phyloP scores from a whole-genome alignment of 2,113 vertebrate species.

The Ptyas mucosa region DNA sequence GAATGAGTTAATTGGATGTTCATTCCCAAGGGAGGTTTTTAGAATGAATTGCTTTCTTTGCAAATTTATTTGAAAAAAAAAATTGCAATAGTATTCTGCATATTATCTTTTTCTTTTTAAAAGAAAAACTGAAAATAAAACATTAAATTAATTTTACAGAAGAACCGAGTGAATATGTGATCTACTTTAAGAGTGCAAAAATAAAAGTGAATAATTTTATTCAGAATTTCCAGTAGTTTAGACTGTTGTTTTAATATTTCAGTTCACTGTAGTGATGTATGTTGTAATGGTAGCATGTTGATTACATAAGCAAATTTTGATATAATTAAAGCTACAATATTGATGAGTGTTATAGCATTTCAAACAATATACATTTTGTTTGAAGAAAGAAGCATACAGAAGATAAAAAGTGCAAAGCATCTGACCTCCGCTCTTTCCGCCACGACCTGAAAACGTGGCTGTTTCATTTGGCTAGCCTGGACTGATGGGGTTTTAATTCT shows the following conservation, averaged over 20 bases:
- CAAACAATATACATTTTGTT: neutral
- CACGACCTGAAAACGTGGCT: too few species aligned
- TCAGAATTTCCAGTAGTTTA: neutral
- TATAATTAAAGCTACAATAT: neutral
- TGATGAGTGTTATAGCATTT: neutral
- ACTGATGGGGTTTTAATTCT: too few species aligned
- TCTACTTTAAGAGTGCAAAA: neutral
- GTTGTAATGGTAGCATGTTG: neutral
- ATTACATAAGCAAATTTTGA: neutral
- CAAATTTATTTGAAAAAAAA: neutral
- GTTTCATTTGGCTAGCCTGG: too few species aligned
- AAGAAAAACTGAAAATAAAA: neutral
- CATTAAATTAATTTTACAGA: neutral
- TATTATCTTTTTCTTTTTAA: neutral
- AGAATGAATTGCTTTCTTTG: neutral
- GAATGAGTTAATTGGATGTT: neutral
- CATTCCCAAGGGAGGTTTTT: neutral
- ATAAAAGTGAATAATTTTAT: neutral
- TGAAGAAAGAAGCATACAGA: neutral
- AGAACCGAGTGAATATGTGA: neutral
- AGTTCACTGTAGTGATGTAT: neutral
- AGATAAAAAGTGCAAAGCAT: neutral
- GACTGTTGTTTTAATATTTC: slow-evolving; percentile 13
- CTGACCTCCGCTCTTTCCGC: too few species aligned
- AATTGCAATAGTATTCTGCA: neutral